Base-by-base conservation (phyloP, 2,113 vertebrate species). In the Arizona elegans region DNA sequence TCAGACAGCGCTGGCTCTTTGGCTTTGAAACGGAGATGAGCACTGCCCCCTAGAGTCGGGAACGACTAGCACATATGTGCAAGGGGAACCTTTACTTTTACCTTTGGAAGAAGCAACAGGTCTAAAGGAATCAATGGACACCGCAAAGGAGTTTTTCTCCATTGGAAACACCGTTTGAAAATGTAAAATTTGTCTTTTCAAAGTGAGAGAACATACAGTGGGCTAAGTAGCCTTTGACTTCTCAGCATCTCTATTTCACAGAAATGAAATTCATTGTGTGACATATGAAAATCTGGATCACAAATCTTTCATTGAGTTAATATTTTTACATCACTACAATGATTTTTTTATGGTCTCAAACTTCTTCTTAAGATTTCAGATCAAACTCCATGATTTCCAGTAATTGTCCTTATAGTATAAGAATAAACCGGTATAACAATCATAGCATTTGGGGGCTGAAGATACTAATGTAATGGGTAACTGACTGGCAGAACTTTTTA, bases 361-460 rank as follows among this genome's bases (percentile, higher is more conserved):
- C n/a, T 81, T 92, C 56, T 59, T 92, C 65, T 91, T 50, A 0
- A 1, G 43, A 92, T 88, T 70, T 95, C 92, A 88, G 88, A 94
- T 53, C 65, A 94, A 50, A 26, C n/a, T 91, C 62, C 7, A 29
- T 89, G 8, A 94, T 87, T 93, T 88, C 52, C 92, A 95, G 94
- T 92, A 89, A 96, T 91, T 65, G 81, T 96, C 95, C 95, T 88
- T 88, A 62, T 24, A 62, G 26, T 62, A 5, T 70, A 91, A 92
- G 5, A 94, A 92, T 91, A 93, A 92, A 95, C 93, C 96, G 90
- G 92, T 95, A 95, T 87, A 91, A 50, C 92, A 96, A 96, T 93
- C 93, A 96, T 94, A 65, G 75, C 93, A 93, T 92, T 92, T 93
- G 93, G 58, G 95, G 95, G 96, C 96, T 94, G 97, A 97, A 94